These are phyloP conservation scores for Pelecanus crispus DNA, from an alignment of 2,113 vertebrate species.

Conservation along the genomic window DNA sequence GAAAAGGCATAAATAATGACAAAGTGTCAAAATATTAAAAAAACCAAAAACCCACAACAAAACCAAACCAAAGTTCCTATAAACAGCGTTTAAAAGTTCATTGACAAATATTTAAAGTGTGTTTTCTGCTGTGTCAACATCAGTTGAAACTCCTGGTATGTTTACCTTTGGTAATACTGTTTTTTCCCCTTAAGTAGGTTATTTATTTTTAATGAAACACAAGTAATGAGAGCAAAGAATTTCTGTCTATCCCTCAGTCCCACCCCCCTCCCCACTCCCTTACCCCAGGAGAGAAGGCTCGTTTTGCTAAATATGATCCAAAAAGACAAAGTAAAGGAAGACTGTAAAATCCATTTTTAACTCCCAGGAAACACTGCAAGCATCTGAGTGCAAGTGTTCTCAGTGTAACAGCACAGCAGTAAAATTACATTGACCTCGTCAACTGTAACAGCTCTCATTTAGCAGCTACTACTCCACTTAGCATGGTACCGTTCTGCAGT, in stretches of 20 bases:
- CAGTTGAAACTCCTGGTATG: background rate
- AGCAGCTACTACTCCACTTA: background rate
- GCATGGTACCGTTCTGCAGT: background rate
- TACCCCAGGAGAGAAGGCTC: background rate
- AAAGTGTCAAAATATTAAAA: background rate
- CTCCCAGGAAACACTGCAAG: background rate
- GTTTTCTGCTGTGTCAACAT: conserved; percentile 37
- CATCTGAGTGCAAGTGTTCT: background rate
- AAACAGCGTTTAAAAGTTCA: conserved; percentile 14
- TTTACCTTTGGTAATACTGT: conserved; percentile 26
- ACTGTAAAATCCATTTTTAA: background rate
- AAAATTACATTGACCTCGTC: background rate
- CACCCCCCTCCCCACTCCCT: no score
- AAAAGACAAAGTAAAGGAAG: background rate
- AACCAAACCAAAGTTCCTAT: background rate
- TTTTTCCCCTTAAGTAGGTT: background rate
- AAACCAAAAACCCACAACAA: background rate
- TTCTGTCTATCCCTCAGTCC: background rate
- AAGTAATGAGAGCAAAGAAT: background rate
- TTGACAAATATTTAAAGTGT: conserved; percentile 25
- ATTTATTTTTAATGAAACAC: conserved; percentile 45
- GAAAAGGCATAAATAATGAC: background rate
- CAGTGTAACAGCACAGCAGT: background rate
- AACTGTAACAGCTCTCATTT: background rate
- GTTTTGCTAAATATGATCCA: background rate